Base-by-base conservation (phyloP, 2,113 vertebrate genomes). In the Aegithalos caudatus region DNA sequence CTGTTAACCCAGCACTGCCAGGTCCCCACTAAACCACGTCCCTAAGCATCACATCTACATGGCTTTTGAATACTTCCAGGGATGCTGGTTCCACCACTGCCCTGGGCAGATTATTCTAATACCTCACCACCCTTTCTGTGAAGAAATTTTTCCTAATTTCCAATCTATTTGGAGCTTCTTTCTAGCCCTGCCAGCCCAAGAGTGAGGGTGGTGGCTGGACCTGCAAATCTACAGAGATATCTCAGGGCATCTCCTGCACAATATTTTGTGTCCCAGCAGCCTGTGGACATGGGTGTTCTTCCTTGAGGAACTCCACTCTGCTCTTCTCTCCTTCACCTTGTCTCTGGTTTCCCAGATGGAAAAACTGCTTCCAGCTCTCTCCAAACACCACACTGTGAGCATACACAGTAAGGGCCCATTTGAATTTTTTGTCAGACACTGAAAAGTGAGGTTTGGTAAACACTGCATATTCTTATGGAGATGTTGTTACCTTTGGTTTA, bases 401-500 rank as follows among this genome's bases (percentile, higher is more conserved):
- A 66, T 38, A 20, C 10, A 58, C 47, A 21, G 27, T 9, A 12
- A 77, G 14, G 24, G 6, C 31, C 23, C 20, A 7, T 51, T 64
- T 60, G 50, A 77, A 79, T 67, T 82, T 86, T 81, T n/a, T 76
- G 53, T 61, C 40, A 70, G 57, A 18, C 12, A 61, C 17, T 58
- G 56, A 44, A 74, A 85, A 78, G 40, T 48, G 79, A 76, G 33
- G 38, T 66, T 86, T 33, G 60, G 69, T 66, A 81, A 90, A 60
- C 56, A 28, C 19, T 38, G 40, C 3, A 3, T 72, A 21, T 62
- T 62, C 71, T 64, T 31, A 67, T 6, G 37, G 38, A 60, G 40
- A 23, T 0, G 7, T 71, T 66, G 38, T 74, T 87, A 66, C 83
- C 42, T 80, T 74, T 83, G 38, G 22, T 95, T 96, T 95, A 95